phyloP scores from a whole-genome alignment of 2,113 vertebrate species.

The Pelecanoides urinatrix region DNA sequence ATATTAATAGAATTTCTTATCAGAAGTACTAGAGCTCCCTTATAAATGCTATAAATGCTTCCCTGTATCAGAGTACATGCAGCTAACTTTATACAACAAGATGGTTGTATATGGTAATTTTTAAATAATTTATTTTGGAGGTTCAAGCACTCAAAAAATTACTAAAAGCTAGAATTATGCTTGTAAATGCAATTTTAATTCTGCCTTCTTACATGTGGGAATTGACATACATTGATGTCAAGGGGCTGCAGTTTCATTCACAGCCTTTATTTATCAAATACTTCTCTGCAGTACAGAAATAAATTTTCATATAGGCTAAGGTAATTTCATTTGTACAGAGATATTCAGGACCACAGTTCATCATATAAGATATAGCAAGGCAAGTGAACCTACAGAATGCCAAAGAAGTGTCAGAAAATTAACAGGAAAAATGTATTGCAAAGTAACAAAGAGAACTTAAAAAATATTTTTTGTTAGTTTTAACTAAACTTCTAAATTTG shows the following conservation, averaged over 20 bases:
- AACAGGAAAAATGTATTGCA: not conserved
- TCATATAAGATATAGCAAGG: not conserved
- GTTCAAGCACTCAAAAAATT: not conserved
- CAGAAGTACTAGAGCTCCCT: not conserved
- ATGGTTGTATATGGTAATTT: not conserved
- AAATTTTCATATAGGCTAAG: not conserved
- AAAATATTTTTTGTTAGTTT: not conserved
- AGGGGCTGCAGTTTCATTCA: not conserved
- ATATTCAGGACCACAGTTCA: not conserved
- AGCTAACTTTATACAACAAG: not conserved
- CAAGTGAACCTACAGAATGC: not conserved
- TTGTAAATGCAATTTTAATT: not conserved
- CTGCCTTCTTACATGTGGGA: not conserved
- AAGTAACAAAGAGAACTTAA: not conserved
- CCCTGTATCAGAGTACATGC: not conserved
- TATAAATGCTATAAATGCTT: not conserved
- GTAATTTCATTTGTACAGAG: not conserved
- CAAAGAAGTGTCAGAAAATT: not conserved
- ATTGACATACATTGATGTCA: not conserved
- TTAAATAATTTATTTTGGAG: not conserved
- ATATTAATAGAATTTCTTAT: not conserved
- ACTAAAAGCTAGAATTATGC: not conserved
- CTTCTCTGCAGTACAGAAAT: not conserved
- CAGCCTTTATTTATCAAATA: not conserved
- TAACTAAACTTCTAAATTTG: not conserved